A percentile compares a stretch with the other conserved stretches of the same genome.
These are phyloP conservation scores for Yponomeuta malinellus DNA, from an alignment of 2,888 invertebrate species.

Conservation along the genomic window DNA sequence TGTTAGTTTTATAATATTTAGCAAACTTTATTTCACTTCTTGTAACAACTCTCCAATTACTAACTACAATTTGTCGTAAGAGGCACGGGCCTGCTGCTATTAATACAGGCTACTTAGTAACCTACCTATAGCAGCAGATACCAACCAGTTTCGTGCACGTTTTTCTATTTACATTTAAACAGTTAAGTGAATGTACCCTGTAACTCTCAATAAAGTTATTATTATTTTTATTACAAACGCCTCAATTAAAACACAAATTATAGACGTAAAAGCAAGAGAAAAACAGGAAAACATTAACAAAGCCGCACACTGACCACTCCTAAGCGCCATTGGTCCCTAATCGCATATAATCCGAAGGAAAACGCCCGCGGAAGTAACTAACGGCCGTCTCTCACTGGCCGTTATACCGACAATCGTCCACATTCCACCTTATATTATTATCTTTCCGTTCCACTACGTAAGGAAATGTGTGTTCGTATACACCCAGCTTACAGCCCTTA, in stretches of 20 bases:
- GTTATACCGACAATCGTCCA: constrained; percentile 15
- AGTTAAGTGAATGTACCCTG: no score
- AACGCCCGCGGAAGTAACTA: constrained; percentile 20
- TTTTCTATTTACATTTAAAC: no score
- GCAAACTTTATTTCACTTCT: no score
- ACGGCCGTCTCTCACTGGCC: constrained; percentile 20
- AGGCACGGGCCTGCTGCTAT: no score
- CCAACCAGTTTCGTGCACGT: no score
- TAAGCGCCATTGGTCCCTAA: constrained; percentile 20
- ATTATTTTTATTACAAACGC: neutral
- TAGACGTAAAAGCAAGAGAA: neutral
- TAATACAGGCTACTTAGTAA: no score
- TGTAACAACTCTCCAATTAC: no score
- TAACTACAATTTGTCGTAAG: no score
- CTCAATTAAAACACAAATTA: neutral
- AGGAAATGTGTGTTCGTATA: neutral
- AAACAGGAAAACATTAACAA: constrained; percentile 15
- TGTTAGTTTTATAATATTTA: no score
- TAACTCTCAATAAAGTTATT: no score
- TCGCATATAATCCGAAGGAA: constrained; percentile 22
- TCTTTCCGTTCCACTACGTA: neutral
- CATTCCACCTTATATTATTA: constrained; percentile 6
- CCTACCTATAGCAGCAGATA: no score
- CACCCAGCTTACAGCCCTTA: neutral
- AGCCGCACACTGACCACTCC: constrained; percentile 13